Evolutionary conservation across 2,888 invertebrate genomes (phyloP).

Genomic region (Drosophila picticornis): DNA sequence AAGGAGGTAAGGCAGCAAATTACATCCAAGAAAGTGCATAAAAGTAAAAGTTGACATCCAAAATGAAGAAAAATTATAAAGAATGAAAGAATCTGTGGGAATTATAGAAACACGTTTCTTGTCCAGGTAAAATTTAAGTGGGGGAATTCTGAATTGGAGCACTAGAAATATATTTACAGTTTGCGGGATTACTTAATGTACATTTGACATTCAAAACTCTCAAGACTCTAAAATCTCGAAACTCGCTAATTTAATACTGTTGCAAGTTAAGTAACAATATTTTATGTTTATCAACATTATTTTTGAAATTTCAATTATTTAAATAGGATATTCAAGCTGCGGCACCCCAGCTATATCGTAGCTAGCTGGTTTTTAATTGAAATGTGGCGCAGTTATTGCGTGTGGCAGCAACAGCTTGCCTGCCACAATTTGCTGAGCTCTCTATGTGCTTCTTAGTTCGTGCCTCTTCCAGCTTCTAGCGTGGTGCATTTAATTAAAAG

Average conservation of each 20-base stretch:
- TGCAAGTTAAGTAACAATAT: background rate
- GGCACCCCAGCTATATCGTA: background rate
- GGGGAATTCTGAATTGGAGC: background rate
- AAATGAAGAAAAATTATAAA: background rate
- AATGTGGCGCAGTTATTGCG: constrained; percentile 85
- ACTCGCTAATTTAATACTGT: background rate
- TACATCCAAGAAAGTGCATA: background rate
- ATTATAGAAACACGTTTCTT: background rate
- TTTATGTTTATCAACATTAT: background rate
- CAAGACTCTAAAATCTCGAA: background rate
- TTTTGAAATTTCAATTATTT: background rate
- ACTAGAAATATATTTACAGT: background rate
- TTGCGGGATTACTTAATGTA: background rate
- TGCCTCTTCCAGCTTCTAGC: constrained; percentile 8
- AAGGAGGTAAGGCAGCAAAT: background rate
- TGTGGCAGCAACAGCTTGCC: constrained; percentile 83
- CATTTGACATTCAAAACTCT: background rate
- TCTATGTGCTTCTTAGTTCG: constrained; percentile 21
- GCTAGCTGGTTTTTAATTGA: constrained; percentile 60
- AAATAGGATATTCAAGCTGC: constrained; percentile 16
- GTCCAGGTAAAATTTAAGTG: background rate
- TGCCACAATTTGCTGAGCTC: constrained; percentile 64
- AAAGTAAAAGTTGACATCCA: too few species aligned
- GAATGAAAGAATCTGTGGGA: background rate
- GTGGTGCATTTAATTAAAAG: constrained; percentile 67